A percentile compares a stretch with the other conserved stretches of the same genome.
phyloP scores from a whole-genome alignment of 2,888 invertebrate species.

The Bugula neritina region DNA sequence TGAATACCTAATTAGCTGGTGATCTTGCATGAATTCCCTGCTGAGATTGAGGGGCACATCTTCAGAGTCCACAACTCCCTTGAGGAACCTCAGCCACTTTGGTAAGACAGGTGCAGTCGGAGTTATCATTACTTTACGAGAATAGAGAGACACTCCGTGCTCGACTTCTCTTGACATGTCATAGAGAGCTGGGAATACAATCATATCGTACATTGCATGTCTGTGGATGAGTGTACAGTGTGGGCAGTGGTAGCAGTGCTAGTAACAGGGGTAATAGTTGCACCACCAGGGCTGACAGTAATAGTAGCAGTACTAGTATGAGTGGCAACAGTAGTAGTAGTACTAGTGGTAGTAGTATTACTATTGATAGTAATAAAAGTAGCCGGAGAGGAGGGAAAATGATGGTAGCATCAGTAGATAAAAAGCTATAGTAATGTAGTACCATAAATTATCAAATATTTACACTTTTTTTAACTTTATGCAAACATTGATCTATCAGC shows the following conservation, averaged over 20 bases:
- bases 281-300: neutral
- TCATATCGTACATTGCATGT: too few relatives aligned
- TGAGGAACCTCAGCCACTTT: constrained; percentile 89
- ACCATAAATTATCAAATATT: too few relatives aligned
- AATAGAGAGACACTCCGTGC: constrained; percentile 79
- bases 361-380: too few relatives aligned
- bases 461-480: too few relatives aligned
- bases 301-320: neutral
- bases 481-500: too few relatives aligned
- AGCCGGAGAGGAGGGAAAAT: too few relatives aligned
- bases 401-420: too few relatives aligned
- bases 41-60: constrained; percentile 96
- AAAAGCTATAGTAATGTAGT: too few relatives aligned
- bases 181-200: constrained; percentile 61
- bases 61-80: constrained; percentile 95
- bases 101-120: constrained; percentile 82
- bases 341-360: neutral
- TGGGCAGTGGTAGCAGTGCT: too few relatives aligned
- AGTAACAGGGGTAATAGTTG: neutral
- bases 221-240: too few relatives aligned
- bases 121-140: constrained; percentile 86
- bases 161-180: constrained; percentile 80
- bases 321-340: neutral
- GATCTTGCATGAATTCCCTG: constrained; percentile 89
- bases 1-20: constrained; percentile 70